Evolutionary conservation across 2,113 vertebrate species (phyloP).

Genomic region (Actenoides hombroni): DNA sequence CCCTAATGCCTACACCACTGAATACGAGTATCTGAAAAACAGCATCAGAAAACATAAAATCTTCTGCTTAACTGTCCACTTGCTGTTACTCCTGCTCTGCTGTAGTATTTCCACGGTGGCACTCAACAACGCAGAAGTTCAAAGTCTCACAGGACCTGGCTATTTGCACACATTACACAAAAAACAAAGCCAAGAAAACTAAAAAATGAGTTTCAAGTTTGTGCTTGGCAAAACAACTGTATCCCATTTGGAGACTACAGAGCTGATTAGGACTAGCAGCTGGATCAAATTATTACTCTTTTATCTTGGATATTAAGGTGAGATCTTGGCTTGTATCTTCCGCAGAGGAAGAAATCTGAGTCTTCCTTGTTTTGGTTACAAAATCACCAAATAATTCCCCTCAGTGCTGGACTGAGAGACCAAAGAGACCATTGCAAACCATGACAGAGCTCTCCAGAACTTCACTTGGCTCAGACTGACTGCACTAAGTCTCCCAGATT

Average conservation of each 20-base stretch:
- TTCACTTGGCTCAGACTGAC: background rate
- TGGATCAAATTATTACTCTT: background rate
- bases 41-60: background rate
- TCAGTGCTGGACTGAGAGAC: background rate
- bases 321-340: background rate
- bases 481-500: background rate
- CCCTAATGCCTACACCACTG: background rate
- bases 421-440: background rate
- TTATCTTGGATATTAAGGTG: background rate
- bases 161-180: background rate
- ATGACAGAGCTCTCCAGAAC: background rate
- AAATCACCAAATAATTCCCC: background rate
- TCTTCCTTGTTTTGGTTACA: background rate
- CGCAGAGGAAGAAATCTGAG: background rate
- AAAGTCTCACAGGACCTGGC: background rate
- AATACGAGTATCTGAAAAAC: background rate
- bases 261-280: background rate
- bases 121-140: background rate
- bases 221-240: background rate
- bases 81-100: background rate
- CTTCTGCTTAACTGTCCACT: background rate
- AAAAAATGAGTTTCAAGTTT: background rate
- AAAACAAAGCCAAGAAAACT: background rate
- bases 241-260: background rate
- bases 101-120: background rate